These are phyloP conservation scores for Eulithis testata DNA, from an alignment of 2,888 invertebrate genomes.

Conservation along the genomic window DNA sequence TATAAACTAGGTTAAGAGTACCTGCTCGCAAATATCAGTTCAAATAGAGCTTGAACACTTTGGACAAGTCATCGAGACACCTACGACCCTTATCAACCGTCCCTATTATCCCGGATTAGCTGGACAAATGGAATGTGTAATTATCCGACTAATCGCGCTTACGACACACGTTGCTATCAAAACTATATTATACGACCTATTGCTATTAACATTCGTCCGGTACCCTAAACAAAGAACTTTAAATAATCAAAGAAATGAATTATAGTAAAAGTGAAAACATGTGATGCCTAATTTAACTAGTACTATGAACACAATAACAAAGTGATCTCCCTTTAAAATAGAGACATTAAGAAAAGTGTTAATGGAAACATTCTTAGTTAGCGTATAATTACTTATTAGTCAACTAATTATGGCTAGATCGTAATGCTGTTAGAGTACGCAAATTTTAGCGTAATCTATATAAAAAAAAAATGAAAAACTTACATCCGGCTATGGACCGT, in stretches of 20 bases:
- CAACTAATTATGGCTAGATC: too few species aligned
- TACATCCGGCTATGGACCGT: too few species aligned
- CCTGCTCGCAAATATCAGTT: conserved; percentile 26
- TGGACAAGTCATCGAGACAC: conserved; percentile 38
- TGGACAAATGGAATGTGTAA: conserved; percentile 82
- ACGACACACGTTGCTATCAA: conserved; percentile 45
- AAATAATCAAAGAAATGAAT: background rate
- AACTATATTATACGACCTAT: conserved; percentile 34
- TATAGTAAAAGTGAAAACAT: too few species aligned
- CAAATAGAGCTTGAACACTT: conserved; percentile 20
- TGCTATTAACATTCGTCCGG: background rate
- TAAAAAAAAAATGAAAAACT: too few species aligned
- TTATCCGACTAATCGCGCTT: conserved; percentile 74
- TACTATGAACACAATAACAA: too few species aligned
- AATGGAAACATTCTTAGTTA: too few species aligned
- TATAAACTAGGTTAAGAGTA: conserved; percentile 5
- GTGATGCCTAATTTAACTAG: too few species aligned
- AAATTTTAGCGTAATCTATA: too few species aligned
- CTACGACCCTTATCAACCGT: conserved; percentile 75
- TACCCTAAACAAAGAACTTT: background rate
- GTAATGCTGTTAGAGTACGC: too few species aligned
- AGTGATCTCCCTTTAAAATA: too few species aligned
- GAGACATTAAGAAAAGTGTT: too few species aligned
- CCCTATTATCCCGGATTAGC: conserved; percentile 76
- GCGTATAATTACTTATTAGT: too few species aligned